phyloP scores from a whole-genome alignment of 53 echinoderm and acorn worm species.

The Antedon mediterranea region DNA sequence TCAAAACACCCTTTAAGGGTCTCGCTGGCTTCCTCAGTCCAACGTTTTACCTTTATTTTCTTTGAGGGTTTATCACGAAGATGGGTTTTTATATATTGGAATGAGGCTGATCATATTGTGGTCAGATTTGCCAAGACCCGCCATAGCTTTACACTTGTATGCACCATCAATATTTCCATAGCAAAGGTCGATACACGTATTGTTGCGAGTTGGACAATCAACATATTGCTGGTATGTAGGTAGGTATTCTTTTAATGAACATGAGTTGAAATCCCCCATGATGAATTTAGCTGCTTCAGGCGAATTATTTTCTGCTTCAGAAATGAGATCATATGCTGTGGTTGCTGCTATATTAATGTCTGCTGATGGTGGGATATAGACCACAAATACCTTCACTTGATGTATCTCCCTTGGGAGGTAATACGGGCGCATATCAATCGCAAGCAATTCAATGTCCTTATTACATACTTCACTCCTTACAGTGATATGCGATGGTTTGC shows the following conservation, averaged over 20 bases:
- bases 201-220: neutral
- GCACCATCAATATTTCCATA: constrained; percentile 4
- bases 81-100: constrained; percentile 1
- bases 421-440: neutral
- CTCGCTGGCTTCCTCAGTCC: constrained; percentile 11
- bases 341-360: neutral
- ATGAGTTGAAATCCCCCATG: neutral
- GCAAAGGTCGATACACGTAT: constrained; percentile 13
- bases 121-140: constrained; percentile 5
- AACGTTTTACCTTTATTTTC: constrained; percentile 2
- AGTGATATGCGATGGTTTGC: constrained; percentile 8
- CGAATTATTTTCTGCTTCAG: neutral
- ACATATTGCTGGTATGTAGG: neutral
- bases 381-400: neutral
- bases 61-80: neutral
- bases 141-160: constrained; percentile 1
- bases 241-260: neutral
- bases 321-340: neutral
- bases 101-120: constrained; percentile 15
- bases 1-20: constrained; percentile 6
- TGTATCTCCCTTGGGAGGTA: constrained; percentile 8
- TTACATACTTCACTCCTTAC: neutral
- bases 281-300: neutral
- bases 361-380: neutral
- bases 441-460: constrained; percentile 5